Evolutionary conservation across 2,113 vertebrate species (phyloP), one percentile per base, ranked within the genome.

Genomic region (Ptilorrhoa leucosticta): DNA sequence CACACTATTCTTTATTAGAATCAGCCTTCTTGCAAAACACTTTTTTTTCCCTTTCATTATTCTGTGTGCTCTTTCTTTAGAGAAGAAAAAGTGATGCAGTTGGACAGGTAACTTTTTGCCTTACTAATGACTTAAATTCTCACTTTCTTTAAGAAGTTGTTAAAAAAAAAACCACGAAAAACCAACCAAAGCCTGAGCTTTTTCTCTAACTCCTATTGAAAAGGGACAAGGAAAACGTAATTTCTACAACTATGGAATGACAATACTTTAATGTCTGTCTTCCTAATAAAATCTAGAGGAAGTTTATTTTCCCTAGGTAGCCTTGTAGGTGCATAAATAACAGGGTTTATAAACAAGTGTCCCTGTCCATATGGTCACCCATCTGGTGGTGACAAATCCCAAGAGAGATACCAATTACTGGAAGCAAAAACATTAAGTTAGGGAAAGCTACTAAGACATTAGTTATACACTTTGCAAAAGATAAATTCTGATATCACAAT

Each of bases 361-460:
- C 80, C 83, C 39, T 31, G 54, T 63, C 88, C 97, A 95, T 97
- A 97, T 94, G 88, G 93, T 87, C 88, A 92, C 81, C 93, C 96
- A 93, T 94, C 92, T 97, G 96, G 63, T 94, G 40, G 33, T 60
- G 42, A 90, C 44, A 11, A 87, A 92, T 95, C 96, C 92, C 95
- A 56, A 78, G 93, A 60, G 93, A 93, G 60, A 72, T 42, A 91
- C 23, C 78, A 93, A 90, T 95, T 96, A 94, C 60, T 76, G 48
- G 66, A 66, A 94, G 39, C n/a, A 66, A 60, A 87, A 82, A 66
- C 28, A 75, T 65, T 20, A 96, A 96, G 76, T 93, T 76, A 69
- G 60, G 51, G 80, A 87, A 85, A 83, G 50, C 78, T 69, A 19
- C 60, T 71, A 73, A 72, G 90, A 44, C 39, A 47, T 90, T 90